Evolutionary conservation across 1,140 invertebrate genomes (phyloP), one percentile per base, ranked within the genome.

Genomic region (Cydia amplana): DNA sequence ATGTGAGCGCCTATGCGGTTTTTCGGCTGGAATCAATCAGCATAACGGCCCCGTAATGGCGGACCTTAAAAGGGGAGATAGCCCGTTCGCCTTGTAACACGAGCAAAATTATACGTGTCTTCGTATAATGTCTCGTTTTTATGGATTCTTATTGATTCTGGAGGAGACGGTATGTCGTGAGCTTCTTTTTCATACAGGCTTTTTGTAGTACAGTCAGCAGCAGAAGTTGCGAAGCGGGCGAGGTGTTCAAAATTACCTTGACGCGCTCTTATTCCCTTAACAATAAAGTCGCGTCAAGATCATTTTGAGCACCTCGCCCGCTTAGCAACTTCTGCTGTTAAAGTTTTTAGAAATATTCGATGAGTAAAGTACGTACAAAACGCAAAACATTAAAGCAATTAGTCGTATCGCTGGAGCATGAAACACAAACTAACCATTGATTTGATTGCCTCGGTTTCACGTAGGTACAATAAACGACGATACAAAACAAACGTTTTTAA

Each of bases 131-230:
- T 20, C 10, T 60, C 55, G 9, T 60, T 60, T 60, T 60, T 60
- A 60, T 60, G 55, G 55, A 23, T 60, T 60, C 55, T n/a, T 60
- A 60, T 60, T 60, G 55, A 60, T 60, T 60, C n/a, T 60, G 55
- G 55, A 9, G 9, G 2, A 60, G 55, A 12, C 55, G n/a, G 49
- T 51, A 20, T 23, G 12, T 23, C 20, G 55, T 18, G 18, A 16
- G 55, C 55, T 60, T 60, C 55, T 60, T 20, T 60, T 60, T 60
- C 55, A 60, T 60, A 60, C 55, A 60, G 55, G 55, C 55, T 60
- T 60, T 23, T 60, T 60, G n/a, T 51, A 18, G 55, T n/a, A n/a
- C n/a, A n/a, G n/a, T n/a, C n/a, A n/a, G n/a, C n/a, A n/a, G n/a
- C n/a, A n/a, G n/a, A n/a, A n/a, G n/a, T n/a, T n/a, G n/a, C n/a